A percentile compares a stretch with the other conserved stretches of the same genome.
phyloP scores from a whole-genome alignment of 1,140 invertebrate species.

The Monomorium pharaonis region DNA sequence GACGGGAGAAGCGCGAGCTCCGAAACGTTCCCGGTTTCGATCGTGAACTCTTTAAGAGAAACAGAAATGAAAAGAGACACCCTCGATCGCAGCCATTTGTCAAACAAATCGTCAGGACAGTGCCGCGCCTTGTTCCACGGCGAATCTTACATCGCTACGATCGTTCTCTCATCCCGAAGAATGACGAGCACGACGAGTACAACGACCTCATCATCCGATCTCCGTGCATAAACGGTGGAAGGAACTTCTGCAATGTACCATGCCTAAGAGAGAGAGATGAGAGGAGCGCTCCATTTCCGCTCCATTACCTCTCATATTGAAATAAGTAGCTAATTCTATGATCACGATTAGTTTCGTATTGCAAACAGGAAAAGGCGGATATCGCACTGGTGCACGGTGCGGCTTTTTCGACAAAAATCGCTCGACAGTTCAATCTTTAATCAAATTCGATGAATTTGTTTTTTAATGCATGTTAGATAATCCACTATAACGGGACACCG shows the following conservation, averaged over 20 bases:
- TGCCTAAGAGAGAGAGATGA: neutral
- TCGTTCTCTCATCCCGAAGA: constrained; percentile 50
- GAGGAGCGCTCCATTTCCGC: neutral
- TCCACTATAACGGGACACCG: too few relatives aligned
- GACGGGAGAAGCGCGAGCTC: neutral
- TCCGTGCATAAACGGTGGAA: constrained; percentile 49
- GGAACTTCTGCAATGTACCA: constrained; percentile 40
- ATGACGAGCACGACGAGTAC: constrained; percentile 31
- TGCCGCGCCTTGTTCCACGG: constrained; percentile 27
- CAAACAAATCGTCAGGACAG: constrained; percentile 63
- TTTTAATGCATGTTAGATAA: too few relatives aligned
- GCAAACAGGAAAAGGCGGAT: neutral
- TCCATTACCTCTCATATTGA: constrained; percentile 17
- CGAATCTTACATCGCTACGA: constrained; percentile 45
- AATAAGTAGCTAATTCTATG: neutral
- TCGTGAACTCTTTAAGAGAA: neutral
- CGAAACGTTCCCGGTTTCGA: neutral
- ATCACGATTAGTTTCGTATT: neutral
- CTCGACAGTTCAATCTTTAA: too few relatives aligned
- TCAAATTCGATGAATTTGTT: too few relatives aligned
- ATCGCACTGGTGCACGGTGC: too few relatives aligned
- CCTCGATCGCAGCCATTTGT: constrained; percentile 17
- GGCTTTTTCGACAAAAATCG: too few relatives aligned
- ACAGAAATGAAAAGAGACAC: neutral
- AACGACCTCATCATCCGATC: constrained; percentile 54